phyloP scores from a whole-genome alignment of 2,888 invertebrate species.

The Neelides folsomi region DNA sequence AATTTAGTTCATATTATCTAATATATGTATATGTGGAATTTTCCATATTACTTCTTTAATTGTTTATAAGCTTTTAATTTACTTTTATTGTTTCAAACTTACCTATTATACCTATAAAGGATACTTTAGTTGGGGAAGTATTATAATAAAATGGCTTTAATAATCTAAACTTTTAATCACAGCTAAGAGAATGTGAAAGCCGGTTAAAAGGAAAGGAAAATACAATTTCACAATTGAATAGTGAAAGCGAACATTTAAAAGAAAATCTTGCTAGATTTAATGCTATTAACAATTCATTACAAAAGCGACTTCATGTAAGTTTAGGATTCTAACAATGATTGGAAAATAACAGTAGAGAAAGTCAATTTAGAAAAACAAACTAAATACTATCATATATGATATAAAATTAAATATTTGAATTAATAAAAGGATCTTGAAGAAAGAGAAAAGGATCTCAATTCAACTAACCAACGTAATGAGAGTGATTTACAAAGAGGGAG shows the following conservation, averaged over 20 bases:
- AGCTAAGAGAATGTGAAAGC: slow-evolving; percentile 58
- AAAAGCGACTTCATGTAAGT: slow-evolving; percentile 52
- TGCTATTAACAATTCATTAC: slow-evolving; percentile 62
- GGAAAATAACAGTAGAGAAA: background rate
- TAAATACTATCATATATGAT: no score
- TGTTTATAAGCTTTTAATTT: background rate
- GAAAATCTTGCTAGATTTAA: slow-evolving; percentile 73
- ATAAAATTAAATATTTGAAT: no score
- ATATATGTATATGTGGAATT: no score
- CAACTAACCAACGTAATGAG: slow-evolving; percentile 50
- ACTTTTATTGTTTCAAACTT: background rate
- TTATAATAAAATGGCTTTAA: no score
- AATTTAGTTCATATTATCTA: no score
- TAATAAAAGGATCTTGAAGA: slow-evolving; percentile 57
- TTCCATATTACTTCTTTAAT: background rate
- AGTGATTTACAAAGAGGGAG: slow-evolving; percentile 59
- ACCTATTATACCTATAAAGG: background rate
- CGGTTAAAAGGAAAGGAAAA: slow-evolving; percentile 58
- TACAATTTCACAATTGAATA: slow-evolving; percentile 58
- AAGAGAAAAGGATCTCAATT: slow-evolving; percentile 55
- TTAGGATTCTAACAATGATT: background rate
- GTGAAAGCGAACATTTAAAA: slow-evolving; percentile 62
- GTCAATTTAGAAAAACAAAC: no score
- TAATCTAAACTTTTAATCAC: no score
- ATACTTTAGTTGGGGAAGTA: background rate